Evolutionary conservation across 2,113 vertebrate species (phyloP).

Genomic region (Oryzias melastigma): DNA sequence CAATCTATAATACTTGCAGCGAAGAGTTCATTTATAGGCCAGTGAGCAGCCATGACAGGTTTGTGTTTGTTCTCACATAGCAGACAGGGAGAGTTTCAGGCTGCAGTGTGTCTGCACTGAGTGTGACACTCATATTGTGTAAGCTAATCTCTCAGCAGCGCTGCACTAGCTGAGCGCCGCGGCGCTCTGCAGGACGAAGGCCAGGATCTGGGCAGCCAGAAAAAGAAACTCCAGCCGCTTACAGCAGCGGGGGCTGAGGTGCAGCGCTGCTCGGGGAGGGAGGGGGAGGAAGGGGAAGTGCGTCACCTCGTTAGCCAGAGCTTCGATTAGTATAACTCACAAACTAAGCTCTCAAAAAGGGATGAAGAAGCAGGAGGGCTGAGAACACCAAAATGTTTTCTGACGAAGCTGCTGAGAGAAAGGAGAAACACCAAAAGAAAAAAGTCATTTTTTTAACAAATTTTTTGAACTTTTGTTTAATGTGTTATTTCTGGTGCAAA

Average conservation of each 20-base stretch:
- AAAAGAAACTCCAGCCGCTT: conserved; percentile 74
- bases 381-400: conserved; percentile 2
- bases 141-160: conserved; percentile 67
- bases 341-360: conserved; percentile 37
- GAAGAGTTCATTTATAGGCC: conserved; percentile 45
- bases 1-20: neutral
- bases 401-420: neutral
- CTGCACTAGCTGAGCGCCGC: conserved; percentile 22
- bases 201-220: conserved; percentile 57
- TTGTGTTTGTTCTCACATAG: conserved; percentile 6
- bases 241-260: conserved; percentile 34
- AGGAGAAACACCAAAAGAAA: no score
- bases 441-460: no score
- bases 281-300: conserved; percentile 32
- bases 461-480: no score
- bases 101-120: conserved; percentile 32
- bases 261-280: conserved; percentile 12
- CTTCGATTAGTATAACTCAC: conserved; percentile 57
- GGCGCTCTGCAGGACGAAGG: conserved; percentile 40
- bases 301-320: conserved; percentile 62
- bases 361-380: conserved; percentile 12
- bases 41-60: conserved; percentile 31
- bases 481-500: no score
- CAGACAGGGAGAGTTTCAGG: conserved; percentile 43
- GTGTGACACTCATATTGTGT: conserved; percentile 41